phyloP scores from a whole-genome alignment of 2,888 invertebrate genomes.

The Andrena flavipes region DNA sequence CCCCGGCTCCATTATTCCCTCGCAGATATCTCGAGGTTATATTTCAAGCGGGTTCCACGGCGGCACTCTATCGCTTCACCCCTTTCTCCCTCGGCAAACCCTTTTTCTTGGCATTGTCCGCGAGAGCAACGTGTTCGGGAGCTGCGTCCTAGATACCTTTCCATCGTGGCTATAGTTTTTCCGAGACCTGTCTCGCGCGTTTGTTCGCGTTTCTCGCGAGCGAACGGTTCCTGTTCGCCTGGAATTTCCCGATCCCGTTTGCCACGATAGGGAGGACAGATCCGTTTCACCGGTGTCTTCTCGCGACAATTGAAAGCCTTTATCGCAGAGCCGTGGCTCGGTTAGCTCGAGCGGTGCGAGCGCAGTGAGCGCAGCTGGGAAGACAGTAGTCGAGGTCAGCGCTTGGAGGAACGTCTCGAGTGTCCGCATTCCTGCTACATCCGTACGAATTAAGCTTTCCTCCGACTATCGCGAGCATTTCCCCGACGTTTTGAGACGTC shows the following conservation, averaged over 20 bases:
- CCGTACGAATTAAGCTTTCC: too few species aligned
- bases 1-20: conserved; percentile 21
- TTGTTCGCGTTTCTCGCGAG: not conserved
- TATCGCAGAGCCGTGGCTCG: not conserved
- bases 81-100: conserved; percentile 14
- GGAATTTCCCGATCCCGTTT: not conserved
- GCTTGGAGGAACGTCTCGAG: too few species aligned
- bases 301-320: not conserved
- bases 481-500: too few species aligned
- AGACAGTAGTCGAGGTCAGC: too few species aligned
- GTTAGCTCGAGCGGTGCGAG: not conserved
- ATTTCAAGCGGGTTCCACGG: conserved; percentile 40
- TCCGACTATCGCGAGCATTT: too few species aligned
- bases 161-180: conserved; percentile 28
- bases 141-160: not conserved
- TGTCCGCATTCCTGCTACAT: too few species aligned
- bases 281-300: not conserved
- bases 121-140: conserved; percentile 13
- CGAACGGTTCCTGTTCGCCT: not conserved
- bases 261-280: not conserved
- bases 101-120: conserved; percentile 45
- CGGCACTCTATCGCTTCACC: conserved; percentile 14
- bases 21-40: conserved; percentile 23
- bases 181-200: conserved; percentile 3
- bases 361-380: not conserved